Conservation (phyloP, 2,888 invertebrate genomes). For the Scelioninae gen. 1 region DNA sequence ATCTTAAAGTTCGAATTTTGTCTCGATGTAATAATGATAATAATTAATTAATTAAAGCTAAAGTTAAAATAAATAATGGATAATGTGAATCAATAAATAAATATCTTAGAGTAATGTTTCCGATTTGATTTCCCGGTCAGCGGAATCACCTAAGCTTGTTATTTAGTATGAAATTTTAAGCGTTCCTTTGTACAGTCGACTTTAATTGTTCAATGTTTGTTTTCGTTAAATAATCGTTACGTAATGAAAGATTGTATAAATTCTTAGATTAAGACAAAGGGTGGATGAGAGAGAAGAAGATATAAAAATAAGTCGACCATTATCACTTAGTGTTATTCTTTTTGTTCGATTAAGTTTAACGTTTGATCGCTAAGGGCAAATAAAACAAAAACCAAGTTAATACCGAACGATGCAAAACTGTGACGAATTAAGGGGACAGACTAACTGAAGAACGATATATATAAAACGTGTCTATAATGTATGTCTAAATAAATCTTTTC, state of each 20-base stretch:
- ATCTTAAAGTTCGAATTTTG: constrained; percentile 49
- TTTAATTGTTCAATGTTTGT: constrained; percentile 67
- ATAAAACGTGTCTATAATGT: constrained; percentile 22
- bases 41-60: constrained; percentile 49
- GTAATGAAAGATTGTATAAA: constrained; percentile 67
- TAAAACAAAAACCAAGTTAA: constrained; percentile 3
- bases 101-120: constrained; percentile 60
- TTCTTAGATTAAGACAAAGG: constrained; percentile 64
- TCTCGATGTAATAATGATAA: constrained; percentile 36
- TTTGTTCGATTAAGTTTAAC: constrained; percentile 51
- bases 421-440: constrained; percentile 11
- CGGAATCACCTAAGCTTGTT: constrained; percentile 67
- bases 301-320: constrained; percentile 57
- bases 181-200: constrained; percentile 68
- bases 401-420: constrained; percentile 6
- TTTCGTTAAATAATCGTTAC: constrained; percentile 68
- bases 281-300: neutral
- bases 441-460: constrained; percentile 37
- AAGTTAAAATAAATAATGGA: constrained; percentile 24
- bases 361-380: constrained; percentile 33
- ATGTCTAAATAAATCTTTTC: constrained; percentile 54
- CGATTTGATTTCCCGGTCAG: constrained; percentile 64
- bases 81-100: constrained; percentile 32
- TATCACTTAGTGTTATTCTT: constrained; percentile 56
- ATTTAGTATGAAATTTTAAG: constrained; percentile 70